These are phyloP conservation scores for Tyto alba DNA, from an alignment of 2,113 vertebrate species.

Conservation along the genomic window DNA sequence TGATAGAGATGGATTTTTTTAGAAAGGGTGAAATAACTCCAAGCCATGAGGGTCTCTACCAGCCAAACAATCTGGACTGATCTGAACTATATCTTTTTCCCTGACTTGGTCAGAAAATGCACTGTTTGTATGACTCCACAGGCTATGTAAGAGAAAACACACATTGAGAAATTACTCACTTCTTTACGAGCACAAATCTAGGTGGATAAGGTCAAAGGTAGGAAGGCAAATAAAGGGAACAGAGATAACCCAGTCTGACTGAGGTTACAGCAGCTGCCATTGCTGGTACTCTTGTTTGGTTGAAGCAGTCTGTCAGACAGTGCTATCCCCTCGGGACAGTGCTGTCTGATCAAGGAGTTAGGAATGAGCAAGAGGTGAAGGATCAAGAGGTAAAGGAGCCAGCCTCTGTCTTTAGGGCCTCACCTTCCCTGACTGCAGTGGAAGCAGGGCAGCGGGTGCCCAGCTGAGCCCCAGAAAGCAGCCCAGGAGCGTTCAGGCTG, in stretches of 20 bases:
- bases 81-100: not conserved
- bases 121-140: not conserved
- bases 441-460: not conserved
- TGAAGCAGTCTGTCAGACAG: not conserved
- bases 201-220: not conserved
- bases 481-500: not conserved
- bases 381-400: not conserved
- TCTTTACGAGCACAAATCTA: not conserved
- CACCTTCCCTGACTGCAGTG: not conserved
- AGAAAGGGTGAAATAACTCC: not conserved
- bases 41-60: not conserved
- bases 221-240: not conserved
- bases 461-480: not conserved
- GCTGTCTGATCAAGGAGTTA: not conserved
- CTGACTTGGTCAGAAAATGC: not conserved
- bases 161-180: not conserved
- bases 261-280: not conserved
- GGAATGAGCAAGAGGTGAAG: not conserved
- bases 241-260: not conserved
- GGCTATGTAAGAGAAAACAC: not conserved
- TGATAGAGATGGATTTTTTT: not conserved
- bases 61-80: not conserved
- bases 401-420: not conserved
- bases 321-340: not conserved
- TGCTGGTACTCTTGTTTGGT: fast-evolving